Evolutionary conservation across 1,140 invertebrate species (phyloP).

Genomic region (Brachionus rubens): DNA sequence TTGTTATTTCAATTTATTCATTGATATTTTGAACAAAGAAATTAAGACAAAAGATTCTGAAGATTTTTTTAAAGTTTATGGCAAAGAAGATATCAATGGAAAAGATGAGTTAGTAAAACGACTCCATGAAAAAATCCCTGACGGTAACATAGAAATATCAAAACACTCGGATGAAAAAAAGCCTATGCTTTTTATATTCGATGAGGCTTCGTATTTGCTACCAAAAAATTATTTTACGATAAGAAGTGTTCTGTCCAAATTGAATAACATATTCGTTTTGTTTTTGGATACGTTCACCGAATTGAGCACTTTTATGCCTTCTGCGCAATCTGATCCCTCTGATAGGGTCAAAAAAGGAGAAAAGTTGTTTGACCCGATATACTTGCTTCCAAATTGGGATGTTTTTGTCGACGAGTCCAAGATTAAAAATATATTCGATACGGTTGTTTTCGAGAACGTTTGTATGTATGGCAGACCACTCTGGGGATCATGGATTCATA

Average conservation of each 20-base stretch:
- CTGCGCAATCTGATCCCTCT: not conserved
- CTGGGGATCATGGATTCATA: slow-evolving; percentile 8
- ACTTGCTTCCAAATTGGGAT: slow-evolving; percentile 24
- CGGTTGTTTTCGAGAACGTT: not conserved
- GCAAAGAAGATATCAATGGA: no score
- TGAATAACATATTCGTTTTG: not conserved
- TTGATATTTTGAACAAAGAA: no score
- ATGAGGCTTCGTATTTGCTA: no score
- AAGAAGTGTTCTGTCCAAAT: not conserved
- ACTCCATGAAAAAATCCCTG: no score
- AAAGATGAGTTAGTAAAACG: no score
- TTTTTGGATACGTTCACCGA: not conserved
- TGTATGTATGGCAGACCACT: not conserved
- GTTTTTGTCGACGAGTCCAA: not conserved
- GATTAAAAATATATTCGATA: not conserved
- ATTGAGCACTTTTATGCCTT: not conserved
- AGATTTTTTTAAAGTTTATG: no score
- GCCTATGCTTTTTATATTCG: no score
- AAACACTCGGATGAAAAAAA: no score
- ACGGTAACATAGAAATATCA: no score
- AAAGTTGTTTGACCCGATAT: slow-evolving; percentile 9
- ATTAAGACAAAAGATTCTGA: no score
- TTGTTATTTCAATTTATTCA: no score
- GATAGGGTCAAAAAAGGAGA: not conserved
- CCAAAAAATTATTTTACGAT: not conserved